phyloP scores from a whole-genome alignment of 2,797 vertebrate genomes.

The Dendrocincla fuliginosa region DNA sequence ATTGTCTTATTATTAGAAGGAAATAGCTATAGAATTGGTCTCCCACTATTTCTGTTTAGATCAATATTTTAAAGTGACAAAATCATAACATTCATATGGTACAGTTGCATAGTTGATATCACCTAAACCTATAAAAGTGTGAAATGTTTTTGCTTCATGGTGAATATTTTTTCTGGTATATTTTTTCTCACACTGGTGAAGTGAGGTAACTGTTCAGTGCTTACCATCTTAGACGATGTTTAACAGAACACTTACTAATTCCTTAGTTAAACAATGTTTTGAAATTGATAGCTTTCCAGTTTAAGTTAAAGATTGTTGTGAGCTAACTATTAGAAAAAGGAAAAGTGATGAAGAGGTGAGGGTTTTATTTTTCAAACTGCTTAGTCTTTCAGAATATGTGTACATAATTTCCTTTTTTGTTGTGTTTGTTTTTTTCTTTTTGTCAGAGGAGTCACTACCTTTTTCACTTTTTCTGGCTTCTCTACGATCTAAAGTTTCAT shows the following conservation, averaged over 20 bases:
- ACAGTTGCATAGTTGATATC: not conserved
- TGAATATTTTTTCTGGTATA: not conserved
- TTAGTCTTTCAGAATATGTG: not conserved
- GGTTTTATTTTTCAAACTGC: not conserved
- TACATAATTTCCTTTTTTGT: not conserved
- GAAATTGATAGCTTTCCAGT: not conserved
- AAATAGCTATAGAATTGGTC: not conserved
- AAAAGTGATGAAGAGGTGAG: not conserved
- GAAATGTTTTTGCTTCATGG: not conserved
- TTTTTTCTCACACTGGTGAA: not conserved
- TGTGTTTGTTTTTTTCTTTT: not conserved
- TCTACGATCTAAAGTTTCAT: not conserved
- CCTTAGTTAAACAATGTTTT: not conserved
- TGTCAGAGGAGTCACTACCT: not conserved
- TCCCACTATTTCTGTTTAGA: not conserved
- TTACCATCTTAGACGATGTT: not conserved
- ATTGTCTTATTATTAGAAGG: not conserved
- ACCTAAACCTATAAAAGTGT: not conserved
- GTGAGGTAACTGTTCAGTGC: not conserved
- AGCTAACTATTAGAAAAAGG: not conserved
- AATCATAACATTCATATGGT: not conserved
- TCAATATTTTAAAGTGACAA: not conserved
- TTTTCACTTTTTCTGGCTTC: not conserved
- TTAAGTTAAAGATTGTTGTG: not conserved
- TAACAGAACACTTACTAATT: not conserved